Evolutionary conservation across 1,140 invertebrate genomes (phyloP), one percentile per base, ranked within the genome.

Genomic region (Ericerus pela): DNA sequence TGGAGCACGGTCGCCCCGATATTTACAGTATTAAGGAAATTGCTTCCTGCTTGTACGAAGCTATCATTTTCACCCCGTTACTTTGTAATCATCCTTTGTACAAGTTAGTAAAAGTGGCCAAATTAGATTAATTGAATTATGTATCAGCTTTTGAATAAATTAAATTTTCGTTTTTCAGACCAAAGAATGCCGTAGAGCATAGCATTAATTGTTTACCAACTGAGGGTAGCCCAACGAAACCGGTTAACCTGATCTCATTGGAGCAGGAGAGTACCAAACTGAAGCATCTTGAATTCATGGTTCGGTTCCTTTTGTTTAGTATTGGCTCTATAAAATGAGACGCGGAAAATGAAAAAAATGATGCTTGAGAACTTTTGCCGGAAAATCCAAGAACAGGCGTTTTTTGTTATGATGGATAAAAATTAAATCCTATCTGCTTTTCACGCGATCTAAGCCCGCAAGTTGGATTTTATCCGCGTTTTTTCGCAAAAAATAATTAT

Each of bases 21-120:
- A 80, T 97, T 12, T 91, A 88, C 66, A 88, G 88, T 0, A 74
- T 97, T 29, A 93, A 95, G 66, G 94, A 98, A 72, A 85, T 80
- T 0, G 85, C 88, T 0, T 92, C 85, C 0, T 98, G 95, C 67
- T 86, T 92, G 71, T 98, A 98, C 70, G 89, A 94, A 71, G 80
- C 87, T 10, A 78, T 93, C 26, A 82, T 94, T 10, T 71, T 95
- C 5, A 88, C 91, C 1, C 81, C 86, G 2, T 68, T 84, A 11
- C 72, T 97, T 0, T 98, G 94, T 67, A 69, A 72, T 52, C 92
- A 96, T 76, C 90, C 91, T 1, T 79, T 81, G 61, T 97, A 90
- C 64, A 90, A 83, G 76, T 77, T 63, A 63, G 65, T 59, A 41
- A n/a, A n/a, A n/a, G n/a, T n/a, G n/a, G n/a, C n/a, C 11, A 12